These are phyloP conservation scores for Diarsia rubi DNA, from an alignment of 2,888 invertebrate species.

Conservation along the genomic window DNA sequence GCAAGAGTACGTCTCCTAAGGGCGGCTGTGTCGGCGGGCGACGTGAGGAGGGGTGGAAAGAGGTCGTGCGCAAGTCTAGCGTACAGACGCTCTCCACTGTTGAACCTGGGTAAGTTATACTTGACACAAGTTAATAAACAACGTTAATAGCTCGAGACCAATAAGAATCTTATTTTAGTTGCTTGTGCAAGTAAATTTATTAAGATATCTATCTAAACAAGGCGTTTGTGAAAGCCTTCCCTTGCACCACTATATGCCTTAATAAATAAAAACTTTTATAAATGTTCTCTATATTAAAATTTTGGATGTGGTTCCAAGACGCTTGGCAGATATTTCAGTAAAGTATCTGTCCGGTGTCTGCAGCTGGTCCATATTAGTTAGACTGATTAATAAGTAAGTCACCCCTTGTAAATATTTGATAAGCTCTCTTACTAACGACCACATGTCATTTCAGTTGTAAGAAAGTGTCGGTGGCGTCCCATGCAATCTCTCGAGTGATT, in stretches of 20 bases:
- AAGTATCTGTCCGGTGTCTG: neutral
- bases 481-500: conserved; percentile 99
- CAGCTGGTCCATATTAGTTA: neutral
- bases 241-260: neutral
- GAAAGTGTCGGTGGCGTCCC: conserved; percentile 98
- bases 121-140: neutral
- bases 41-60: conserved; percentile 99
- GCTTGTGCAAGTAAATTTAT: neutral
- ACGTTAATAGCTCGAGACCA: neutral
- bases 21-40: conserved; percentile 90
- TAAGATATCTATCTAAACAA: neutral
- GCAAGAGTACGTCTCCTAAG: conserved; percentile 92
- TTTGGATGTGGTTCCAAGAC: neutral
- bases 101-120: conserved; percentile 83
- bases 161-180: neutral
- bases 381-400: neutral
- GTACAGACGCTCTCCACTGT: conserved; percentile 90
- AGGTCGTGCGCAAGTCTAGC: conserved; percentile 97
- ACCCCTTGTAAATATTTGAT: neutral
- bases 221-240: neutral
- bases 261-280: neutral
- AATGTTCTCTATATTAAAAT: neutral
- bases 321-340: neutral
- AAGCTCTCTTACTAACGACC: neutral
- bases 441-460: conserved; percentile 91